Evolutionary conservation across 2,888 invertebrate species (phyloP), one percentile per base, ranked within the genome.

Genomic region (Scelioninae gen. 1): DNA sequence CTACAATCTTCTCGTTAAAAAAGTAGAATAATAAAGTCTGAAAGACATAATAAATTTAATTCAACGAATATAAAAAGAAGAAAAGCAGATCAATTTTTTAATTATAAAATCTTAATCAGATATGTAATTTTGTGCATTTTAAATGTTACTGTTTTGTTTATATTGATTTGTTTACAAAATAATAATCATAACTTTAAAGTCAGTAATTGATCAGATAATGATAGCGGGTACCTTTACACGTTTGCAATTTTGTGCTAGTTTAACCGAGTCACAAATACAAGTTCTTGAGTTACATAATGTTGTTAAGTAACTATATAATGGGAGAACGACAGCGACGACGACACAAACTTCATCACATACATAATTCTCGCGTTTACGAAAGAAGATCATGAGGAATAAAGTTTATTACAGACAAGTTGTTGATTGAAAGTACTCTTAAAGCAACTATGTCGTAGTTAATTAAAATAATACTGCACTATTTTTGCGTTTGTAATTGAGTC

Each of bases 261-360:
- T 55, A 53, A 53, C 38, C 15, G 49, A 76, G 66, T 66, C 43
- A 40, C 75, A 76, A 76, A 65, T 76, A 66, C 60, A 31, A 66
- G 66, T 66, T 76, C 75, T 65, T 58, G 66, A 66, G 66, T 66
- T 66, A 51, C 75, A 66, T 76, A 60, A 60, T 51, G 75, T 76
- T 76, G 75, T 76, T 76, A 66, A 76, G 75, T 51, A 76, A 76
- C 66, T 76, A 65, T 55, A 40, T 75, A 56, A 58, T 56, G 31
- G 56, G 40, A 65, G 32, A 65, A 65, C 49, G 65, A 55, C 49
- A 43, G n/a, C 34, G 62, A 32, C 10, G 55, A 56, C 62, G 53
- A 53, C 71, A 55, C 45, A 40, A 74, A 74, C 45, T 74, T 74
- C 63, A 40, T 55, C 63, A 45, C 55, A 47, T 63, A 47, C 63